These are phyloP conservation scores for Gastrophysa polygoni DNA, from an alignment of 2,888 invertebrate genomes.

Conservation along the genomic window DNA sequence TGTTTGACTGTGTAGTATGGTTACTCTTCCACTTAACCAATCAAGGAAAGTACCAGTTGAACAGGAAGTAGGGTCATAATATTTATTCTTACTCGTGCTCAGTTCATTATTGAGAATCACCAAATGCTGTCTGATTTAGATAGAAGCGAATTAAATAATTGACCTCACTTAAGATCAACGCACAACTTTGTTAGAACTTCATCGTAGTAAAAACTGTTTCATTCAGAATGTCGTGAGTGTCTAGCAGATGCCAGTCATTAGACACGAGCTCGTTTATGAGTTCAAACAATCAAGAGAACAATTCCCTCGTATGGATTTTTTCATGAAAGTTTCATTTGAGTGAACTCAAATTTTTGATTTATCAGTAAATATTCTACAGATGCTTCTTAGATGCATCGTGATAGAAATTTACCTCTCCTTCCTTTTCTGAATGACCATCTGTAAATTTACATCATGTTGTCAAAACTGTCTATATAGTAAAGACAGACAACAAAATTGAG, in stretches of 20 bases:
- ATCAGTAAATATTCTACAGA: no score
- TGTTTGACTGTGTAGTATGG: conserved; percentile 31
- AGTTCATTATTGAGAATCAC: conserved; percentile 53
- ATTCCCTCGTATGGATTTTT: no score
- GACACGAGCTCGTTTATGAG: not conserved
- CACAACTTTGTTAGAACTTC: conserved; percentile 19
- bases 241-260: not conserved
- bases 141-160: conserved; percentile 54
- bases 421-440: no score
- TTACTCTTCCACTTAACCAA: conserved; percentile 49
- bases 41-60: conserved; percentile 45
- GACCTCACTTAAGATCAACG: conserved; percentile 40
- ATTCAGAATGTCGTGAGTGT: not conserved
- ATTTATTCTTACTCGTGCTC: conserved; percentile 58
- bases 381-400: no score
- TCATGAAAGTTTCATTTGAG: no score
- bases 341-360: no score
- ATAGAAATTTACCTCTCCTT: no score
- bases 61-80: conserved; percentile 58
- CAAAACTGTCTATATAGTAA: no score
- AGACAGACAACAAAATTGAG: no score
- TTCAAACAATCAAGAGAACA: no score
- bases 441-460: no score
- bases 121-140: conserved; percentile 56
- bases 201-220: not conserved